phyloP scores from a whole-genome alignment of 1,140 invertebrate genomes.

The Ruditapes philippinarum region DNA sequence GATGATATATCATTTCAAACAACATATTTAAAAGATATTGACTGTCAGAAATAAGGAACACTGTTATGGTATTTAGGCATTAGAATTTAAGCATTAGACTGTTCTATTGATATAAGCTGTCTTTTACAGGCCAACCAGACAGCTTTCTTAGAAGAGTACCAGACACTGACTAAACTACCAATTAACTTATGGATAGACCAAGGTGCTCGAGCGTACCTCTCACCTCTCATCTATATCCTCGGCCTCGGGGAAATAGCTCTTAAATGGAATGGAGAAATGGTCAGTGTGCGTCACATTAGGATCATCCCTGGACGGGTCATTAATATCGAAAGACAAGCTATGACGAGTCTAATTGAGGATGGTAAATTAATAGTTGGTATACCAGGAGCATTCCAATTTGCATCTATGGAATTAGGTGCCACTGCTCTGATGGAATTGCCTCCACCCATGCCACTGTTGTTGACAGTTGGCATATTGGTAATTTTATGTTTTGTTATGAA shows the following conservation, averaged over 20 bases:
- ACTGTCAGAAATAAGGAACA: no score
- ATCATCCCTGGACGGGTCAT: conserved; percentile 78
- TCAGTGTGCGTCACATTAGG: conserved; percentile 77
- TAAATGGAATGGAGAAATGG: conserved; percentile 81
- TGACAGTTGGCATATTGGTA: conserved; percentile 81
- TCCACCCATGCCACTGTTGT: conserved; percentile 75
- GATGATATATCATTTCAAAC: no score
- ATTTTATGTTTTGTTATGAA: conserved; percentile 35
- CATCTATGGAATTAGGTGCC: conserved; percentile 77
- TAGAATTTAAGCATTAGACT: no score
- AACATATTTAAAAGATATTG: no score
- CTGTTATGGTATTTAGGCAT: no score
- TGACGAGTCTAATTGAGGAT: conserved; percentile 70
- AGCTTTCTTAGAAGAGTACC: conserved; percentile 73
- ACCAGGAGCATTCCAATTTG: conserved; percentile 77
- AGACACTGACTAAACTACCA: conserved; percentile 74
- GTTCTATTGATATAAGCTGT: no score
- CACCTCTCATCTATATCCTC: conserved; percentile 78
- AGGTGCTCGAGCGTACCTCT: conserved; percentile 71
- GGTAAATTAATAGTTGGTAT: conserved; percentile 65
- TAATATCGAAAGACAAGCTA: conserved; percentile 71
- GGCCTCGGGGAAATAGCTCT: conserved; percentile 79
- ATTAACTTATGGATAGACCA: conserved; percentile 80
- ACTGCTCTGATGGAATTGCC: conserved; percentile 74
- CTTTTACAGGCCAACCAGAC: conserved; percentile 73